Evolutionary conservation across 2,888 invertebrate genomes (phyloP).

Genomic region (Erebia aethiops): DNA sequence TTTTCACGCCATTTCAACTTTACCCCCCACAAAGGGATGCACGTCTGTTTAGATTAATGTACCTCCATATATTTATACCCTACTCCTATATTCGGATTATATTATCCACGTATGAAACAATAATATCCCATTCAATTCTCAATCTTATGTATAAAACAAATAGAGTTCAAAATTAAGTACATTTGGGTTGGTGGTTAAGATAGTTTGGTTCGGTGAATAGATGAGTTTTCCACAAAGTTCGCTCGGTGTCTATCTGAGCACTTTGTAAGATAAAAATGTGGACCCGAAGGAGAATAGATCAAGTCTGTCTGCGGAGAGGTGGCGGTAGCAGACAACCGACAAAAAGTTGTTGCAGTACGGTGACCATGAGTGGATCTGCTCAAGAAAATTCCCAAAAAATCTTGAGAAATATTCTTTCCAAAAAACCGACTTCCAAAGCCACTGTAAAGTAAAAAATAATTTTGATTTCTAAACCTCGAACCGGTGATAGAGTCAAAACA

Average conservation of each 20-base stretch:
- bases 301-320: slow-evolving; percentile 65
- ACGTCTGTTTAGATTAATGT: slow-evolving; percentile 80
- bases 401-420: too few relatives aligned
- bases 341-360: slow-evolving; percentile 61
- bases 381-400: too few relatives aligned
- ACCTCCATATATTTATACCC: slow-evolving; percentile 79
- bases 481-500: too few relatives aligned
- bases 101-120: slow-evolving; percentile 51
- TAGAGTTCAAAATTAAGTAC: slow-evolving; percentile 39
- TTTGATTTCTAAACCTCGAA: too few relatives aligned
- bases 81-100: slow-evolving; percentile 62
- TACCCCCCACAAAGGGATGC: slow-evolving; percentile 75
- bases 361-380: slow-evolving; percentile 32
- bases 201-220: slow-evolving; percentile 46
- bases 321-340: slow-evolving; percentile 57
- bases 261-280: slow-evolving; percentile 82
- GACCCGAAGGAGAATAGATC: slow-evolving; percentile 75
- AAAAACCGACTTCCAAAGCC: too few relatives aligned
- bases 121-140: slow-evolving; percentile 40
- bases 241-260: slow-evolving; percentile 79
- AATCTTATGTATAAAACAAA: not conserved
- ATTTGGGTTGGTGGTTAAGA: slow-evolving; percentile 36
- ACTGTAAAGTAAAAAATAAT: too few relatives aligned
- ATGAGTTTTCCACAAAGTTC: slow-evolving; percentile 80
- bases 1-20: slow-evolving; percentile 81